Evolutionary conservation across 1,140 invertebrate species (phyloP).

Genomic region (Eueides isabella): DNA sequence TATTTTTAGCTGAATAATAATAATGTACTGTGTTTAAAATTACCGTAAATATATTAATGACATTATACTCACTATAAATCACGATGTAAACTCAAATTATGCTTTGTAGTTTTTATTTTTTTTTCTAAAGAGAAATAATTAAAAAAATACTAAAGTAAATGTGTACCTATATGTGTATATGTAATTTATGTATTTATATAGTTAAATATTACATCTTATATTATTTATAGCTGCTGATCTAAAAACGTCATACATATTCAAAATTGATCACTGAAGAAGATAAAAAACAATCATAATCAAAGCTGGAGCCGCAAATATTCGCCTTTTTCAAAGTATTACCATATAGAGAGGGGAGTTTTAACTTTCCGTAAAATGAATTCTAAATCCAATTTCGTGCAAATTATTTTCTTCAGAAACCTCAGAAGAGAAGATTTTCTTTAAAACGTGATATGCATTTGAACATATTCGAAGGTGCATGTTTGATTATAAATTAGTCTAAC

Average conservation of each 20-base stretch:
- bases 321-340: conserved; percentile 18
- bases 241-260: background rate
- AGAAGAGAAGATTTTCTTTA: background rate
- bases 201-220: no score
- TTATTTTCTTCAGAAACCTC: conserved; percentile 33
- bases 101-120: background rate
- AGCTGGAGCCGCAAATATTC: conserved; percentile 16
- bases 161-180: no score
- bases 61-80: no score
- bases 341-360: conserved; percentile 31
- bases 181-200: no score
- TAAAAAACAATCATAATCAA: conserved; percentile 11
- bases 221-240: no score
- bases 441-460: background rate
- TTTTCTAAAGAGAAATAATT: no score
- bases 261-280: background rate
- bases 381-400: conserved; percentile 39
- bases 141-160: no score
- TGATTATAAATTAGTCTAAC: background rate
- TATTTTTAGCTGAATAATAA: no score
- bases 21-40: no score
- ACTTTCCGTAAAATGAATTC: conserved; percentile 33
- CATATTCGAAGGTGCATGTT: background rate
- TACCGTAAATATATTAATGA: no score
- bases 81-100: background rate